Percentiles rank a stretch among this genome's conserved stretches.
These are phyloP conservation scores for Syritta pipiens DNA, from an alignment of 2,888 invertebrate species.

Conservation along the genomic window DNA sequence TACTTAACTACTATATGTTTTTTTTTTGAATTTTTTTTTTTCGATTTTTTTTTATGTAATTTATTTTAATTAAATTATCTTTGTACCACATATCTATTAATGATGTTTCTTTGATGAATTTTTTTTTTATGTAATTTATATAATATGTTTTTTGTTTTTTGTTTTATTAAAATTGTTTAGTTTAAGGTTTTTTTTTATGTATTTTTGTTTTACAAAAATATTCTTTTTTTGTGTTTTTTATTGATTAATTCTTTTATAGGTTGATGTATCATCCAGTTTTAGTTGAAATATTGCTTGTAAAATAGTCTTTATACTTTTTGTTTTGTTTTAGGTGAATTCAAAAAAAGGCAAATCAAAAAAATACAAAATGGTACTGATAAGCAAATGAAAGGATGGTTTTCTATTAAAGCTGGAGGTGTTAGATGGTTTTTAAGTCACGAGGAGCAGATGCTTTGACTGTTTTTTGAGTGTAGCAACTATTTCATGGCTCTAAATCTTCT, in stretches of 20 bases:
- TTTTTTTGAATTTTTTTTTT: slow-evolving; percentile 15
- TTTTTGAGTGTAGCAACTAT: too few species aligned
- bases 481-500: too few species aligned
- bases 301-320: too few species aligned
- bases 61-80: slow-evolving; percentile 61
- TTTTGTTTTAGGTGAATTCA: slow-evolving; percentile 17
- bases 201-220: slow-evolving; percentile 71
- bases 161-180: slow-evolving; percentile 31
- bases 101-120: slow-evolving; percentile 67
- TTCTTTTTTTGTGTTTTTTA: slow-evolving; percentile 27
- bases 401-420: too few species aligned
- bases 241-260: slow-evolving; percentile 31
- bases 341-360: background rate
- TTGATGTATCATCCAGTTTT: slow-evolving; percentile 44
- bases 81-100: slow-evolving; percentile 68
- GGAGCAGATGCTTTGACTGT: too few species aligned
- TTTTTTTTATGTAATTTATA: slow-evolving; percentile 50
- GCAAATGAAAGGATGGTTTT: background rate
- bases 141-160: slow-evolving; percentile 9
- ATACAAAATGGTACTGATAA: background rate
- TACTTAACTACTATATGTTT: slow-evolving; percentile 66
- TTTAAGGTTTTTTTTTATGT: slow-evolving; percentile 36
- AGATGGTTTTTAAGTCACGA: too few species aligned
- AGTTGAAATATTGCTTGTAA: slow-evolving; percentile 60
- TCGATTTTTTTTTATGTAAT: slow-evolving; percentile 53